Evolutionary conservation across 2,113 vertebrate genomes (phyloP).

Genomic region (Naja naja): DNA sequence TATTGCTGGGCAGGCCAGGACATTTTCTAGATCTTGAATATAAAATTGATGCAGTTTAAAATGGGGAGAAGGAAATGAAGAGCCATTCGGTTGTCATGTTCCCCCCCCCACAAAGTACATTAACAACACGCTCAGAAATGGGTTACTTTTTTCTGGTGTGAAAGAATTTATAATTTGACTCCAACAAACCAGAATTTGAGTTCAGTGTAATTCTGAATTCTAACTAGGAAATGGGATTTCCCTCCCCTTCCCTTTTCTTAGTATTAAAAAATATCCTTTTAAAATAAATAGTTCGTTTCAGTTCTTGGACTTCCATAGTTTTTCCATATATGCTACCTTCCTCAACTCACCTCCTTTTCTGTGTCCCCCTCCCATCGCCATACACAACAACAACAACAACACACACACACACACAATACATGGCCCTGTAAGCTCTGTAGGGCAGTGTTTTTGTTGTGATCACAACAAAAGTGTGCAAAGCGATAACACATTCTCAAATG

Average conservation of each 20-base stretch:
- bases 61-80: background rate
- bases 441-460: background rate
- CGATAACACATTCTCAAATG: too few species aligned
- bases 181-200: background rate
- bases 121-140: background rate
- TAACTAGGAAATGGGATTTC: background rate
- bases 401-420: background rate
- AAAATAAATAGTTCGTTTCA: background rate
- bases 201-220: background rate
- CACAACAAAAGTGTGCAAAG: background rate
- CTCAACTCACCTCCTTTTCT: background rate
- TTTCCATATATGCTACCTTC: background rate
- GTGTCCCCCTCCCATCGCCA: background rate
- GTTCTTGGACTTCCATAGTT: background rate
- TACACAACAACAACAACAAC: background rate
- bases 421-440: background rate
- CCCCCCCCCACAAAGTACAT: background rate
- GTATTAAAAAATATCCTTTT: background rate
- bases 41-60: background rate
- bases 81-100: background rate
- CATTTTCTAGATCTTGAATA: background rate
- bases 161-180: background rate
- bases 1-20: background rate
- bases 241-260: background rate
- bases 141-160: background rate